Evolutionary conservation across 2,888 invertebrate genomes (phyloP).

Genomic region (Clepsis dumicolana): DNA sequence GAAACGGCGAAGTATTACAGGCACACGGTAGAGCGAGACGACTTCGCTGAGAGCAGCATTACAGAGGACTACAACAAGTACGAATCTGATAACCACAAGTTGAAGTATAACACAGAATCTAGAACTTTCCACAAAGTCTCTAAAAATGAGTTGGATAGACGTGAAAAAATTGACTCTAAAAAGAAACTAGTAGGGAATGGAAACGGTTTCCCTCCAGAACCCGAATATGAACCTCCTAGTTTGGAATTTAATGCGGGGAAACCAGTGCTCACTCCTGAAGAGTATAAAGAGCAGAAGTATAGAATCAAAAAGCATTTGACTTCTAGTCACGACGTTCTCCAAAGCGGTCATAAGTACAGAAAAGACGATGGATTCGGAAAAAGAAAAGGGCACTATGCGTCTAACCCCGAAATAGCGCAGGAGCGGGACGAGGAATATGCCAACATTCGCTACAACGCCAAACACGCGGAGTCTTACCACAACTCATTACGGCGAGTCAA

Average conservation of each 20-base stretch:
- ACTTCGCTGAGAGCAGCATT: constrained; percentile 81
- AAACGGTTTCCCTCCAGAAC: constrained; percentile 78
- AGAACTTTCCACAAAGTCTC: constrained; percentile 70
- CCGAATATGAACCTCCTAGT: constrained; percentile 89
- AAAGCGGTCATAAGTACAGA: constrained; percentile 77
- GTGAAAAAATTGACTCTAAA: constrained; percentile 65
- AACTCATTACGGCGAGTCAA: constrained; percentile 88
- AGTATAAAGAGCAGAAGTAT: constrained; percentile 83
- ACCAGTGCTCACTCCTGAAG: constrained; percentile 87
- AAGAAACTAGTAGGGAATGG: constrained; percentile 65
- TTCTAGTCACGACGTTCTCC: constrained; percentile 81
- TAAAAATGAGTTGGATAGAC: constrained; percentile 72
- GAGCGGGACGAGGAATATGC: constrained; percentile 81
- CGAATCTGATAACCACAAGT: constrained; percentile 77
- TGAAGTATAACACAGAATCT: constrained; percentile 78
- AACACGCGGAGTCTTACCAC: constrained; percentile 82
- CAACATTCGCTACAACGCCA: constrained; percentile 72
- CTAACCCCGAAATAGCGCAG: constrained; percentile 87
- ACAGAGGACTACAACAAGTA: constrained; percentile 82
- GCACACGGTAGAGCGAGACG: constrained; percentile 85
- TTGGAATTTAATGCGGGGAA: constrained; percentile 86
- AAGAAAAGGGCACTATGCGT: constrained; percentile 85
- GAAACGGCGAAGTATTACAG: constrained; percentile 86
- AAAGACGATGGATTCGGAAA: constrained; percentile 78
- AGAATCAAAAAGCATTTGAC: constrained; percentile 76